Percentiles rank a stretch among this genome's conserved stretches.
These are phyloP conservation scores for Columba janthina DNA, from an alignment of 2,113 vertebrate genomes.

Conservation along the genomic window DNA sequence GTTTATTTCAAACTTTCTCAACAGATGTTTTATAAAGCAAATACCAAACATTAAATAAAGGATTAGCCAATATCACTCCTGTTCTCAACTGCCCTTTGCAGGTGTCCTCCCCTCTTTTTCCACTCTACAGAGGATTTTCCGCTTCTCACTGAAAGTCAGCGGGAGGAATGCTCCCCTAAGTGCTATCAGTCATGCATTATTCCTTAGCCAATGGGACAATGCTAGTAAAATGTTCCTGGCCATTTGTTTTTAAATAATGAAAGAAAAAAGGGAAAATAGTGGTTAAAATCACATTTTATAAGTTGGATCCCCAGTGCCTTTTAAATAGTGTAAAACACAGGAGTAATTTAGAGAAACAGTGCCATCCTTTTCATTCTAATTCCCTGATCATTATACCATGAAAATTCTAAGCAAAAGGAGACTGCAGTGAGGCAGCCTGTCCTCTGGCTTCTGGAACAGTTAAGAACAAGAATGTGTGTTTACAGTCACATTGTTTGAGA, in stretches of 20 bases:
- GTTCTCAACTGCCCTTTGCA: background rate
- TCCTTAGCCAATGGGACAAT: background rate
- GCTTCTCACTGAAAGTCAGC: background rate
- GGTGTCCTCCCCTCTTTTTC: background rate
- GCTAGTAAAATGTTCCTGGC: background rate
- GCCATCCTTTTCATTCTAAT: background rate
- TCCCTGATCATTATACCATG: background rate
- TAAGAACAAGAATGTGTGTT: background rate
- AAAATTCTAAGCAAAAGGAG: background rate
- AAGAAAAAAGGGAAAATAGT: background rate
- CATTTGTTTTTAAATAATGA: background rate
- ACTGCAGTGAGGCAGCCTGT: background rate
- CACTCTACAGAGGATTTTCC: background rate
- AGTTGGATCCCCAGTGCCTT: background rate
- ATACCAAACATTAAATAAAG: background rate
- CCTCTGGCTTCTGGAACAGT: background rate
- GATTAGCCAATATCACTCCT: background rate
- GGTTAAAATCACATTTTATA: accelerated
- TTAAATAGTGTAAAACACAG: background rate
- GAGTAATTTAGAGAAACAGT: background rate
- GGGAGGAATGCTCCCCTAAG: background rate
- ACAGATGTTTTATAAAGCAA: background rate
- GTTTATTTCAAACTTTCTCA: background rate
- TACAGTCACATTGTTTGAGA: background rate
- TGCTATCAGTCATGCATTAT: background rate